Base-by-base conservation (phyloP, 2,113 vertebrate genomes). In the Mobula birostris region DNA sequence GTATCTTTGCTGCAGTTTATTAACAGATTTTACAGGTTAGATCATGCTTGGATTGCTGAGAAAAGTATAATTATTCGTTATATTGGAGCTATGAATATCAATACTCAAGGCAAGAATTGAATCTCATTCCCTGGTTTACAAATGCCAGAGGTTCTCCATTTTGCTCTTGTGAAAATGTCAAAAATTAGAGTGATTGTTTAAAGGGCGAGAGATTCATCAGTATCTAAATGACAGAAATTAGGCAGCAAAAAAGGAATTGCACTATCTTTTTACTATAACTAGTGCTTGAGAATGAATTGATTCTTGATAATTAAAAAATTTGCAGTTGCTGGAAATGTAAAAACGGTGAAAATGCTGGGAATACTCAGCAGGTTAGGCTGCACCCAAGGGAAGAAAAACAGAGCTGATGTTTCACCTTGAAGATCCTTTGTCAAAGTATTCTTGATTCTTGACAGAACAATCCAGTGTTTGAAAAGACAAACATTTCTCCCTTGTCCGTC, bases 71-170 rank as follows among this genome's bases (percentile, higher is more conserved):
- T 93, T 93, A 74, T 24, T 74, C 14, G 36, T 74, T 76, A 93
- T 27, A 72, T 76, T 21, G 21, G 36, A 93, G 91, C 68, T 72
- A 74, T 93, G 91, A 93, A 93, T 93, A 93, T 56, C 91, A 93
- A 93, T 93, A 74, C 21, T 40, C 15, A 1, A 93, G 36, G 68
- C 7, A 93, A 36, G 36, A 56, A 76, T 74, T 74, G 7, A 72
- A 76, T 48, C 70, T 56, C 68, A 93, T 76, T 93, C 36, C 91
- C 70, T 56, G 36, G 0, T 56, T 74, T 76, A 74, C n/a, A 93
- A 27, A 93, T 93, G 68, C 70, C 36, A 74, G 11, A 32, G 21
- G 24, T 27, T 74, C 70, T 56, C 40, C 66, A 72, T 74, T 93
- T 4, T 56, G 40, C 91, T 93, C 68, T 7, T 2, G 66, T 74